Evolutionary conservation across 2,888 invertebrate genomes (phyloP).

Genomic region (Kryphioiulus occultus): DNA sequence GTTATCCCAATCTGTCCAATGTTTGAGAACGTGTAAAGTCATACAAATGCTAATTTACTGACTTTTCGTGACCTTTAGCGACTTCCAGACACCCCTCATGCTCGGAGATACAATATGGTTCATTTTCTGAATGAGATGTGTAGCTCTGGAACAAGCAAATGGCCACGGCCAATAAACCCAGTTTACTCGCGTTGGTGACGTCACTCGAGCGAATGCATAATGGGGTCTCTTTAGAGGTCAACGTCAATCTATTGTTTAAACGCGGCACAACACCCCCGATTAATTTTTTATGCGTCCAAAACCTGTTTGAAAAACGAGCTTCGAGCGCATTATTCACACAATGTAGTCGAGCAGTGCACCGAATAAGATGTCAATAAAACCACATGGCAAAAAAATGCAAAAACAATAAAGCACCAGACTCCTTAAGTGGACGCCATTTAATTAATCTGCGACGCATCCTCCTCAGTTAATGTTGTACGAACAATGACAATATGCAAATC

Average conservation of each 20-base stretch:
- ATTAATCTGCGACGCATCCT: background rate
- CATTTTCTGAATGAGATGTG: background rate
- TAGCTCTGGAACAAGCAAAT: background rate
- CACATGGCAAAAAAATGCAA: background rate
- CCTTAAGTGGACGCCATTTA: background rate
- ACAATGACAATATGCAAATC: slow-evolving; percentile 31
- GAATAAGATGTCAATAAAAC: slow-evolving; percentile 10
- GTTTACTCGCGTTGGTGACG: background rate
- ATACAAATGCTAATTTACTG: too few relatives aligned
- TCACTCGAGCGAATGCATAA: background rate
- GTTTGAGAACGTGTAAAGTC: too few relatives aligned
- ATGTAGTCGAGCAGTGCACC: background rate
- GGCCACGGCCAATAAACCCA: slow-evolving; percentile 17
- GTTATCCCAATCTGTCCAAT: too few relatives aligned
- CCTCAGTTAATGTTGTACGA: background rate
- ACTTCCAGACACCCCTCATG: too few relatives aligned
- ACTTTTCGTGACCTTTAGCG: too few relatives aligned
- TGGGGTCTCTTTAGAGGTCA: background rate
- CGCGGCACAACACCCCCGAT: slow-evolving; percentile 32
- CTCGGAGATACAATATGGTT: background rate
- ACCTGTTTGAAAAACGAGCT: slow-evolving; percentile 24
- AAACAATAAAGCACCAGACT: background rate
- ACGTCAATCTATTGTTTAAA: slow-evolving; percentile 14
- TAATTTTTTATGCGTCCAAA: background rate
- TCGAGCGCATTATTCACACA: slow-evolving; percentile 7